These are phyloP conservation scores for Deilephila elpenor DNA, from an alignment of 2,888 invertebrate species.

Conservation along the genomic window DNA sequence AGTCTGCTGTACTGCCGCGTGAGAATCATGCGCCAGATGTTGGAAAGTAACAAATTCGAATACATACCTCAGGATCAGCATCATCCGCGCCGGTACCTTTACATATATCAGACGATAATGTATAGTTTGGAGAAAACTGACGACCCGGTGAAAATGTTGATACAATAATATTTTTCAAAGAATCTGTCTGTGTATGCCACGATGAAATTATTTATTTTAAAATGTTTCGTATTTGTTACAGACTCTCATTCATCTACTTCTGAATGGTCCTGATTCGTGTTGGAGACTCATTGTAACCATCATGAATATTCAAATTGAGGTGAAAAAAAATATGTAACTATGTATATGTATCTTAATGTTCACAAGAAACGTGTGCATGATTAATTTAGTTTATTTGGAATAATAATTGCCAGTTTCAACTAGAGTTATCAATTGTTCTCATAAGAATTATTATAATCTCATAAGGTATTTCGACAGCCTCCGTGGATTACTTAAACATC, in stretches of 20 bases:
- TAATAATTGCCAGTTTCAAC: too few species aligned
- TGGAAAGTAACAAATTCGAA: not conserved
- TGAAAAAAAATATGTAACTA: not conserved
- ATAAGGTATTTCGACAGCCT: too few species aligned
- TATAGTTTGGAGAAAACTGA: not conserved
- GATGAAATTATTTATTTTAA: not conserved
- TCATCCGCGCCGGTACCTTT: not conserved
- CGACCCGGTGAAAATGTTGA: not conserved
- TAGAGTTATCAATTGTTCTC: too few species aligned
- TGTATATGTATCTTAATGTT: not conserved
- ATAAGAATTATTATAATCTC: too few species aligned
- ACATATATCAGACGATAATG: not conserved
- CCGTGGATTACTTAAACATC: too few species aligned
- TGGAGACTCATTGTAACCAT: not conserved
- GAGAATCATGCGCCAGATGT: not conserved
- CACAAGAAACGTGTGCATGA: too few species aligned
- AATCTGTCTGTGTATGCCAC: too few species aligned
- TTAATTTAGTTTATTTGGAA: too few species aligned
- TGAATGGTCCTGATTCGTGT: not conserved
- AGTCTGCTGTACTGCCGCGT: not conserved
- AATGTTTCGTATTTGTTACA: not conserved
- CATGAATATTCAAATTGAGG: not conserved
- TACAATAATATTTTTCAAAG: not conserved
- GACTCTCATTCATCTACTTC: not conserved
- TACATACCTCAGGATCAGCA: not conserved